Base-by-base conservation (phyloP, 30 jellyfish, hydroid and myxozoan species). In the Morbakka virulenta region DNA sequence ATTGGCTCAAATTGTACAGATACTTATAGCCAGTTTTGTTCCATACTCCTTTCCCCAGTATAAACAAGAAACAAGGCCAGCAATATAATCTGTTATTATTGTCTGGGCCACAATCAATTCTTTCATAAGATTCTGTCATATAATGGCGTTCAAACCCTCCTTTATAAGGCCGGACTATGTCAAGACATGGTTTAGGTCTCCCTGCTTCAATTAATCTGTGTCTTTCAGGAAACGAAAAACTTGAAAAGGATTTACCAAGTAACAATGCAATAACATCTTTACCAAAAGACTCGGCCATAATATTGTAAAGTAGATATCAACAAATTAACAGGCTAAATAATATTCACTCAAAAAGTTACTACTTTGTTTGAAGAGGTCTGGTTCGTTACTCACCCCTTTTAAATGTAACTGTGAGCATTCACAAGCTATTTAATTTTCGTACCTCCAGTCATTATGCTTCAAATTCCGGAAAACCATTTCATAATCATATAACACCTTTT, bases 61-160 rank as follows among this genome's bases (percentile, higher is more conserved):
- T 25, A 41, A 26, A 72, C 30, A 72, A 41, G 53, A 72, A 49
- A 48, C 84, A 72, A 12, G 84, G 61, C 80, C 84, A 72, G 50
- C 84, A 72, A 32, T 23, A 72, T 28, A 72, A 28, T 72, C 50
- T 29, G 34, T 72, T 72, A 32, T 72, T 26, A n/a, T 50, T 4
- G 13, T 23, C 26, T 25, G 84, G 51, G 13, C 80, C 80, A 74
- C 80, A 72, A 30, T 72, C 84, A 28, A 23, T 72, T 31, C 65
- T 49, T 0, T 72, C 26, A 72, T 36, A 72, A 11, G 80, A 47
- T 20, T 2, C 79, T 23, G 77, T 20, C 25, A 41, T 14, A 72
- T 47, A 47, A 29, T 29, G 53, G 28, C 79, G 84, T 47, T 47
- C 27, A 72, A 72, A 6, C 1, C 84, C 84, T 2, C 84, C 57